Percentiles rank a stretch among this genome's conserved stretches.
phyloP scores from a whole-genome alignment of 2,797 vertebrate genomes.

The Gadopsis marmoratus region DNA sequence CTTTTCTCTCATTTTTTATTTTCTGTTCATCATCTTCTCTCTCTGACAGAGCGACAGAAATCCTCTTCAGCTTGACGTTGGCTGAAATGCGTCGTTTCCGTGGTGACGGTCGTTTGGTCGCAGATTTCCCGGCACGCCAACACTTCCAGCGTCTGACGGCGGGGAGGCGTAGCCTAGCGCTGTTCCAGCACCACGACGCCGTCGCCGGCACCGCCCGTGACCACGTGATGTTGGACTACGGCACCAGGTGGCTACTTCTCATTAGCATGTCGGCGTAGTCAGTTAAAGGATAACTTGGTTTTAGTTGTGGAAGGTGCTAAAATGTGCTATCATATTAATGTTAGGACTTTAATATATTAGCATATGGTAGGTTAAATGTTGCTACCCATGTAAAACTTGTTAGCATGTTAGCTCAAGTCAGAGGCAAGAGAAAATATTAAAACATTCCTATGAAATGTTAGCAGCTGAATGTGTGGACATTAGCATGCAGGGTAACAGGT shows the following conservation, averaged over 20 bases:
- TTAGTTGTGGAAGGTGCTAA: no score
- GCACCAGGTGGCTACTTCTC: constrained; percentile 85
- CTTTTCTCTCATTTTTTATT: neutral
- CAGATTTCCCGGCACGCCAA: constrained; percentile 83
- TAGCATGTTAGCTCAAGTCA: no score
- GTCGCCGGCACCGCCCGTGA: constrained; percentile 93
- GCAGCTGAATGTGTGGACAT: neutral
- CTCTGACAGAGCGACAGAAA: constrained; percentile 88
- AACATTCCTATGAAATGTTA: no score
- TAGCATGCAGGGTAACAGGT: neutral
- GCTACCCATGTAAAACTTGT: no score
- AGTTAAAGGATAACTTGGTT: neutral
- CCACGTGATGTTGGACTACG: constrained; percentile 93
- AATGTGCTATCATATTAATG: no score
- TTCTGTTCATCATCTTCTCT: neutral
- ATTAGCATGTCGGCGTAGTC: neutral
- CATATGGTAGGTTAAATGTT: no score
- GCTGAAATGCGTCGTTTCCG: constrained; percentile 83
- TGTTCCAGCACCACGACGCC: constrained; percentile 96
- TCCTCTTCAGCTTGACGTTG: constrained; percentile 90
- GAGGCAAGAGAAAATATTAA: no score
- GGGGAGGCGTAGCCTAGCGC: constrained; percentile 88
- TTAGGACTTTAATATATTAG: neutral
- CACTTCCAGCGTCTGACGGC: constrained; percentile 85
- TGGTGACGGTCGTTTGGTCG: constrained; percentile 59